phyloP scores from a whole-genome alignment of 2,113 vertebrate genomes.

The Isichthys henryi region DNA sequence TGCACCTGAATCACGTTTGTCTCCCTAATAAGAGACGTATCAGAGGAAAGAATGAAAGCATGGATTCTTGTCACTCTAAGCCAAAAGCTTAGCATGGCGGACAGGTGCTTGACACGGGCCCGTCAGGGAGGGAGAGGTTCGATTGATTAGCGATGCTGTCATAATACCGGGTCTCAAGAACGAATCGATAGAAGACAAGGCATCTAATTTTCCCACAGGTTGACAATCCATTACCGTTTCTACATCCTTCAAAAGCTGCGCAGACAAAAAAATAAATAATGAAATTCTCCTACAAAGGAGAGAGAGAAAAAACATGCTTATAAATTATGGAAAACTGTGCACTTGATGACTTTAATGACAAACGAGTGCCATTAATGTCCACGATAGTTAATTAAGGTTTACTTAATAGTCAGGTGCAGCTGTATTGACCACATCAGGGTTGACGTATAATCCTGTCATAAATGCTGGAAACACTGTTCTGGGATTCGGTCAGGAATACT shows the following conservation, averaged over 20 bases:
- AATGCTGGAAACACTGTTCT: background rate
- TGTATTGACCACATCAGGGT: background rate
- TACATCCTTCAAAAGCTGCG: background rate
- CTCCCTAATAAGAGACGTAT: background rate
- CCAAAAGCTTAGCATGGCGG: background rate
- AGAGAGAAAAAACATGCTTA: background rate
- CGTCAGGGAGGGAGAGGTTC: background rate
- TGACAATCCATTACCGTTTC: background rate
- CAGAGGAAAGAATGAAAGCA: background rate
- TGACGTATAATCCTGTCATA: background rate
- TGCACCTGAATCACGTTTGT: background rate
- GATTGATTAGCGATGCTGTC: background rate
- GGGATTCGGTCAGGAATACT: background rate
- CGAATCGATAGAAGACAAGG: conserved; percentile 4
- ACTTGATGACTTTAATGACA: background rate
- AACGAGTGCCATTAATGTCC: background rate
- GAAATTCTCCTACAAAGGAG: background rate
- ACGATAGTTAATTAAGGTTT: background rate
- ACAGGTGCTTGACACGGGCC: background rate
- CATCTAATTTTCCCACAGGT: background rate
- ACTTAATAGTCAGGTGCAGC: background rate
- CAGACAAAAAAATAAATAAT: background rate
- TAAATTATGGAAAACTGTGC: background rate
- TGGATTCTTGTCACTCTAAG: background rate
- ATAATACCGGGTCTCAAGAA: background rate